Conservation (phyloP, 2,113 vertebrate genomes). For the Pygoscelis antarcticus region DNA sequence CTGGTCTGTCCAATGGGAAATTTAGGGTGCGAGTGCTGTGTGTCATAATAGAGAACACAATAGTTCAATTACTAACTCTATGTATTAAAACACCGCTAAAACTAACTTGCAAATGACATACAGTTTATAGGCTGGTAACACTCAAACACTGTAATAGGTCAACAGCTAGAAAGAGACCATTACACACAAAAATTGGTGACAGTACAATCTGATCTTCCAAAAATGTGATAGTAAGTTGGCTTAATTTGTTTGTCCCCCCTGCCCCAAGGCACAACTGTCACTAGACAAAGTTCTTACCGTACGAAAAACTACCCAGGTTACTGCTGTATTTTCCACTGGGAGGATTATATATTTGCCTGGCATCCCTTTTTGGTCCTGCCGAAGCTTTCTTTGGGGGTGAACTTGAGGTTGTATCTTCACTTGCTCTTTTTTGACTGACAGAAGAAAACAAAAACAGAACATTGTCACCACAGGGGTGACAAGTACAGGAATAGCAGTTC, state of each 20-base stretch:
- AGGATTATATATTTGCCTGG: conserved; percentile 97
- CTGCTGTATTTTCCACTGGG: conserved; percentile 98
- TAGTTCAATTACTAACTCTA: neutral
- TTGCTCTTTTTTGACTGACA: conserved; percentile 86
- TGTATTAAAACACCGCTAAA: neutral
- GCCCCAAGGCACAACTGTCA: neutral
- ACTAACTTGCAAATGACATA: neutral
- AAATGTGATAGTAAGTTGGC: neutral
- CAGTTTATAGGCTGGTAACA: neutral
- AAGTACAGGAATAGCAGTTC: neutral
- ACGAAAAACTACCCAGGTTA: conserved; percentile 89
- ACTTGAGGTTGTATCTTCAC: conserved; percentile 83
- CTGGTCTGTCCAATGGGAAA: neutral
- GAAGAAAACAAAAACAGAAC: neutral
- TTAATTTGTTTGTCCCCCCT: neutral
- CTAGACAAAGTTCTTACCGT: conserved; percentile 80
- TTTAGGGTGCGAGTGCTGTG: neutral
- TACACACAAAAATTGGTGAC: neutral
- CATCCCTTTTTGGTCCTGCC: conserved; percentile 89
- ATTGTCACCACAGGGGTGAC: neutral
- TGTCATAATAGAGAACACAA: neutral
- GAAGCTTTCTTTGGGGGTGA: conserved; percentile 86
- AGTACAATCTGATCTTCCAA: neutral
- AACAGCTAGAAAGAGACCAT: neutral
- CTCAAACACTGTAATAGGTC: neutral